These are phyloP conservation scores for Drosophila setosimentum DNA, from an alignment of 2,888 invertebrate species.

Conservation along the genomic window DNA sequence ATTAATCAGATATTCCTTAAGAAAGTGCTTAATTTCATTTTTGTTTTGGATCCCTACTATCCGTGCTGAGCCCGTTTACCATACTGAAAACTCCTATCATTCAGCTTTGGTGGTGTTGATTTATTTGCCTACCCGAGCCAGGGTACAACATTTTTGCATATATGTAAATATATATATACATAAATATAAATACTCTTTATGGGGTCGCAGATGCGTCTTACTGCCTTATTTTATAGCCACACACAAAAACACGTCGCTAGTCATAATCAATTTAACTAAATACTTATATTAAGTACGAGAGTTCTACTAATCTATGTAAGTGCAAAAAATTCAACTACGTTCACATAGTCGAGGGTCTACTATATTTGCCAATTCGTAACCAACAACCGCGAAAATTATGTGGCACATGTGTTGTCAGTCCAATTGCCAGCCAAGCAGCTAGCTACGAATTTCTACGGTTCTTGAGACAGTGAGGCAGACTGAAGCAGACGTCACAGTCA, in stretches of 20 bases:
- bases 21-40: neutral
- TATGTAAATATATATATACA: too few relatives aligned
- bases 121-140: neutral
- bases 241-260: too few relatives aligned
- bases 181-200: neutral
- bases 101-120: neutral
- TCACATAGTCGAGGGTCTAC: conserved; percentile 14
- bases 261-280: neutral
- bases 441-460: conserved; percentile 13
- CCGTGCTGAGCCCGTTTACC: neutral
- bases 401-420: conserved; percentile 65
- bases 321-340: neutral
- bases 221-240: neutral
- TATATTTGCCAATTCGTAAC: conserved; percentile 44
- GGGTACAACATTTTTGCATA: too few relatives aligned
- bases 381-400: conserved; percentile 62
- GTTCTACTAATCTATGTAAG: neutral
- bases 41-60: neutral
- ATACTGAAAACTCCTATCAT: neutral
- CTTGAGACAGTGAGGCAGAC: conserved; percentile 4
- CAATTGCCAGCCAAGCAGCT: conserved; percentile 34
- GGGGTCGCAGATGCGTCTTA: neutral
- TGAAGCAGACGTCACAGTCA: conserved; percentile 13
- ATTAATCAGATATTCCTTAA: neutral
- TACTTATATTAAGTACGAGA: neutral